Conservation (phyloP, 2,888 invertebrate genomes). For the Sphaeridia pumilis region DNA sequence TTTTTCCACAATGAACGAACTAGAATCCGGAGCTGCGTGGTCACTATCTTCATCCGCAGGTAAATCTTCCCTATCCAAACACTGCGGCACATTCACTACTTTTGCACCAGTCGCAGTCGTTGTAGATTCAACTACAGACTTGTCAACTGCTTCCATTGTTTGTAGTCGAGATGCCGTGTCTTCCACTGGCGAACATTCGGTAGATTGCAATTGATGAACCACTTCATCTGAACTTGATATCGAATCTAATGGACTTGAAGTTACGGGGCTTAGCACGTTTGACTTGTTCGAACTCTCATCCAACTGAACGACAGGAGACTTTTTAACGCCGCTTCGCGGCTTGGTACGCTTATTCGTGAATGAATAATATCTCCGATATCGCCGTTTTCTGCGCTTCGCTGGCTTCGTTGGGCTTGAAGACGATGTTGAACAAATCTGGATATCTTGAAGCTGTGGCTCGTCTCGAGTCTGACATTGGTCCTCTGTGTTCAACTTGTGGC, state of each 20-base stretch:
- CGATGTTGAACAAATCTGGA: slow-evolving; percentile 8
- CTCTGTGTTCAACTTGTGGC: neutral
- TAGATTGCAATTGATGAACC: neutral
- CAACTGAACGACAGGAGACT: neutral
- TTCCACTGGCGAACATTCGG: too few species aligned
- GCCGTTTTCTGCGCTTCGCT: slow-evolving; percentile 3
- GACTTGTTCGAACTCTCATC: neutral
- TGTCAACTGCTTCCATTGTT: too few species aligned
- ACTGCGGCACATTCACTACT: too few species aligned
- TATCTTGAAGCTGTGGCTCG: slow-evolving; percentile 4
- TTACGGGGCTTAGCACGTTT: neutral
- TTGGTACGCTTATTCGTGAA: neutral
- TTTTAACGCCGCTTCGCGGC: neutral
- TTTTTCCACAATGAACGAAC: neutral
- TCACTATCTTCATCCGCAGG: neutral
- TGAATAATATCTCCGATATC: neutral
- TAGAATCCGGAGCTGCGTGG: neutral
- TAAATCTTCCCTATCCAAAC: too few species aligned
- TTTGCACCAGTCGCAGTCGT: too few species aligned
- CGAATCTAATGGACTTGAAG: neutral
- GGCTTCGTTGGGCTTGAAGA: neutral
- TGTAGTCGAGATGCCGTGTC: too few species aligned
- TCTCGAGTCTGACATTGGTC: neutral
- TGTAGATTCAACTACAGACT: too few species aligned
- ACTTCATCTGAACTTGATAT: neutral